A percentile compares a stretch with the other conserved stretches of the same genome.
phyloP scores from a whole-genome alignment of 2,797 vertebrate species.

The Chanos chanos region DNA sequence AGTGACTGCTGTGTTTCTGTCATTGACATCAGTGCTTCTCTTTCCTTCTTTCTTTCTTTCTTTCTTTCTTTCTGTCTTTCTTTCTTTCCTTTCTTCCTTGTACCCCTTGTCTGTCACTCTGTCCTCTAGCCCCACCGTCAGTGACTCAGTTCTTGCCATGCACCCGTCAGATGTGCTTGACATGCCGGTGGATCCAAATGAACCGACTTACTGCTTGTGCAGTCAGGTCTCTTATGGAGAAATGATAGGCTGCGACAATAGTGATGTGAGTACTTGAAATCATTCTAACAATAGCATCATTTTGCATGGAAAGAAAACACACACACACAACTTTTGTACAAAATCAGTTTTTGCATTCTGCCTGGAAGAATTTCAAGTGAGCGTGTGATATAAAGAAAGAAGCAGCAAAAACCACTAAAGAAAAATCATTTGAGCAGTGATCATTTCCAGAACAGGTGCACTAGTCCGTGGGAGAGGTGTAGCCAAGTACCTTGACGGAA shows the following conservation, averaged over 20 bases:
- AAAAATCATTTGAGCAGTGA: no score
- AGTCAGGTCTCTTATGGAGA: constrained; percentile 98
- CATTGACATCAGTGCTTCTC: background rate
- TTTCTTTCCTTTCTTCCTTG: background rate
- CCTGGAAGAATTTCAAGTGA: no score
- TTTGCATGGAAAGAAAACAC: no score
- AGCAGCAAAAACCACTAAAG: no score
- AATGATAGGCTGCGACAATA: constrained; percentile 99
- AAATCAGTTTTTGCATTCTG: no score
- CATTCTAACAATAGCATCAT: no score
- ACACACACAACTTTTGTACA: no score
- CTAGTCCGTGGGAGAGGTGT: no score
- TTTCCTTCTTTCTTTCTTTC: background rate
- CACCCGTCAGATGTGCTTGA: constrained; percentile 97
- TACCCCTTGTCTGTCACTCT: background rate
- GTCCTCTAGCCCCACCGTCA: constrained; percentile 52
- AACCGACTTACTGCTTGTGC: constrained; percentile 98
- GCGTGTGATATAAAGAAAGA: no score
- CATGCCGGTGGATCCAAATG: constrained; percentile 98
- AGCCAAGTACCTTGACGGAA: no score
- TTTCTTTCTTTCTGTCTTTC: background rate
- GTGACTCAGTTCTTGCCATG: constrained; percentile 90
- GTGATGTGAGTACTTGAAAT: constrained; percentile 80
- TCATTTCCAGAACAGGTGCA: no score
- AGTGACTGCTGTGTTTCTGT: background rate